Conservation (phyloP, 2,888 invertebrate genomes). For the Carcina quercana region DNA sequence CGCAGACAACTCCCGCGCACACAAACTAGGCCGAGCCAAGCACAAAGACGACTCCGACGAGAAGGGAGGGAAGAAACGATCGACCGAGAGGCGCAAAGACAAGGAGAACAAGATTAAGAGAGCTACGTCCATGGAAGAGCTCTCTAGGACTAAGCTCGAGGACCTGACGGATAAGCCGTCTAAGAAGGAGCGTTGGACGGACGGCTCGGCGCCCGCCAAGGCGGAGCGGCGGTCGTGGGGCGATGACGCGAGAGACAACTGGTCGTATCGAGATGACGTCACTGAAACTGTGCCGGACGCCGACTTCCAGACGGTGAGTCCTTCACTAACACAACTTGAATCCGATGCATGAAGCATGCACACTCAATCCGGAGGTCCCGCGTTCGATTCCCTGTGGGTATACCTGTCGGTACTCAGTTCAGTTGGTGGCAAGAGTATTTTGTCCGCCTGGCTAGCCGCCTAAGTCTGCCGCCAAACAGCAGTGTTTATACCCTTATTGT, state of each 20-base stretch:
- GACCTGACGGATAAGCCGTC: slow-evolving; percentile 75
- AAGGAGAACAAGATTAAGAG: slow-evolving; percentile 74
- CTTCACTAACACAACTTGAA: no score
- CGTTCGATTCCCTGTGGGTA: no score
- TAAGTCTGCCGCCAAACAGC: no score
- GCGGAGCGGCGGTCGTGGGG: slow-evolving; percentile 79
- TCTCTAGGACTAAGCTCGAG: slow-evolving; percentile 83
- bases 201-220: slow-evolving; percentile 37
- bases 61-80: slow-evolving; percentile 59
- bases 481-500: no score
- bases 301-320: slow-evolving; percentile 90
- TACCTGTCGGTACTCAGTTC: no score
- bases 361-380: no score
- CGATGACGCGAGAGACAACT: slow-evolving; percentile 70
- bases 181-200: slow-evolving; percentile 23
- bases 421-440: no score
- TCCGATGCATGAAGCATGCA: no score
- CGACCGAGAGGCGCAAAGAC: slow-evolving; percentile 61
- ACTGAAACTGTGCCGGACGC: slow-evolving; percentile 31
- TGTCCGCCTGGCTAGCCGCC: no score
- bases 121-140: slow-evolving; percentile 87
- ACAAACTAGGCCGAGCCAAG: slow-evolving; percentile 48
- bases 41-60: slow-evolving; percentile 64
- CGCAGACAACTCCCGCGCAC: slow-evolving; percentile 47
- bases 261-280: slow-evolving; percentile 44